Evolutionary conservation across 2,797 vertebrate species (phyloP).

Genomic region (Cuniculus paca): DNA sequence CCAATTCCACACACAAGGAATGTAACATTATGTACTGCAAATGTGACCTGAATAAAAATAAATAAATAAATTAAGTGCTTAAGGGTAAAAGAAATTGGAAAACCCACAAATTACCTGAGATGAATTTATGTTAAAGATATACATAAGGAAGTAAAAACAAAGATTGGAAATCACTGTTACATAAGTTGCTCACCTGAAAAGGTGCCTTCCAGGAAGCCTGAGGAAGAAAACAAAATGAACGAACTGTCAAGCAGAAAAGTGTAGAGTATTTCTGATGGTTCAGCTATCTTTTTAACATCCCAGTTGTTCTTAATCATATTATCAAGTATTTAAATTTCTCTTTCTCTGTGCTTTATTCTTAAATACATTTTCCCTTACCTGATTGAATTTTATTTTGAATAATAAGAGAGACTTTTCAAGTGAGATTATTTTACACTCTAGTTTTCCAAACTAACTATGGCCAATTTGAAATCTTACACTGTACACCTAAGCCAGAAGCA

Average conservation of each 20-base stretch:
- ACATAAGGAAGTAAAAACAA: neutral
- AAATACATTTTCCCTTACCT: neutral
- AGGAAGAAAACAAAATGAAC: neutral
- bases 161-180: neutral
- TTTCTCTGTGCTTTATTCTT: neutral
- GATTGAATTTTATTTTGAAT: neutral
- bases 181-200: neutral
- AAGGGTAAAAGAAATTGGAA: neutral
- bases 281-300: neutral
- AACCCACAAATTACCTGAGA: neutral
- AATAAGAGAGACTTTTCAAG: neutral
- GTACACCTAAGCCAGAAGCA: neutral
- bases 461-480: neutral
- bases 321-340: neutral
- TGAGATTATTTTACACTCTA: neutral
- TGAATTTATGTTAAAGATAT: neutral
- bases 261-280: neutral
- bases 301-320: neutral
- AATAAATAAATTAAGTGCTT: neutral
- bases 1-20: neutral
- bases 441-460: neutral
- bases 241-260: neutral
- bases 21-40: neutral
- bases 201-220: too few relatives aligned
- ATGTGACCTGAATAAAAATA: neutral